phyloP scores from a whole-genome alignment of 2,797 vertebrate genomes.

The Pangasius krempfi region DNA sequence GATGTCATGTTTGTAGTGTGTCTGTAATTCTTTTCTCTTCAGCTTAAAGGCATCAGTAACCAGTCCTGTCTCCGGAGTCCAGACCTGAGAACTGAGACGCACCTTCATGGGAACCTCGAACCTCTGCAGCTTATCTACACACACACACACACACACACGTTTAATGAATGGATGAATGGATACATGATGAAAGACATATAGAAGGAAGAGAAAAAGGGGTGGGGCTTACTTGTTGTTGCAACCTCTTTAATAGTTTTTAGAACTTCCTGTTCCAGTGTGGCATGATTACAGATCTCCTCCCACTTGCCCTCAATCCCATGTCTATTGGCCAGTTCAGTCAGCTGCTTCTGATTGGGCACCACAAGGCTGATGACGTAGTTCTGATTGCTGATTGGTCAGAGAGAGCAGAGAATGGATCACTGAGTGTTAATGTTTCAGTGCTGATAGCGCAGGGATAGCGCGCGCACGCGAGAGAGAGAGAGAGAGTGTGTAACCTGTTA shows the following conservation, averaged over 20 bases:
- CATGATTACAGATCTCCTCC: constrained; percentile 85
- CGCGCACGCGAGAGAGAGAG: not conserved
- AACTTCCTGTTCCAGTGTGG: constrained; percentile 82
- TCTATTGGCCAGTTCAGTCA: constrained; percentile 78
- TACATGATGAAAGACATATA: not conserved
- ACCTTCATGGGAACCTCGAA: constrained; percentile 89
- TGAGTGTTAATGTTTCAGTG: not conserved
- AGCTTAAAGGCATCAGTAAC: constrained; percentile 90
- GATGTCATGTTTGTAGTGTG: constrained; percentile 85
- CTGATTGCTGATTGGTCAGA: constrained; percentile 74
- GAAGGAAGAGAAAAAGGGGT: not conserved
- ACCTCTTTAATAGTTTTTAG: constrained; percentile 82
- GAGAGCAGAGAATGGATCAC: not conserved
- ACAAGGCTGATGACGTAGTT: constrained; percentile 88
- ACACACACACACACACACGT: constrained; percentile 20
- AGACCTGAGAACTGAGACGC: constrained; percentile 80
- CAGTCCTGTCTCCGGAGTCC: constrained; percentile 87
- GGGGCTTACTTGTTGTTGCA: constrained; percentile 79
- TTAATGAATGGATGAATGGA: not conserved
- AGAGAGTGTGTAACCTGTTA: constrained; percentile 75
- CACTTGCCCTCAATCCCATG: constrained; percentile 77
- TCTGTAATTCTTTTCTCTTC: constrained; percentile 86
- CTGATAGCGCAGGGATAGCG: too few species aligned
- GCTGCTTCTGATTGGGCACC: constrained; percentile 86
- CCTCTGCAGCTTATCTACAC: constrained; percentile 82